Evolutionary conservation across 2,888 invertebrate genomes (phyloP).

Genomic region (Abrostola tripartita): DNA sequence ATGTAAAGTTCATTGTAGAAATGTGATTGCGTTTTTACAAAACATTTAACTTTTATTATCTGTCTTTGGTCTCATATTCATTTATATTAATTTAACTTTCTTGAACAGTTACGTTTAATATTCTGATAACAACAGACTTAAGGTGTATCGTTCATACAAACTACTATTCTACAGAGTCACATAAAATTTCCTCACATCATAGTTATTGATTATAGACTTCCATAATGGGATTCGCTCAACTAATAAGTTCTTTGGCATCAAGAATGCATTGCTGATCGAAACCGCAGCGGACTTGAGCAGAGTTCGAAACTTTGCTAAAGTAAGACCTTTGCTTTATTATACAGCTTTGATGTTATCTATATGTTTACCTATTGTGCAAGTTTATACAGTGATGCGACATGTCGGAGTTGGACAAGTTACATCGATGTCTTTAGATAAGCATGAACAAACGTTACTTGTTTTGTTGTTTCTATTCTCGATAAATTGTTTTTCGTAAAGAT

Average conservation of each 20-base stretch:
- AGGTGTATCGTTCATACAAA: background rate
- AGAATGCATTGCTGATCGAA: slow-evolving; percentile 54
- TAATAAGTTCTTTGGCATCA: slow-evolving; percentile 34
- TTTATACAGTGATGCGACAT: slow-evolving; percentile 18
- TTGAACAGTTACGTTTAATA: background rate
- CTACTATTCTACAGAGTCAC: background rate
- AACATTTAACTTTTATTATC: no score
- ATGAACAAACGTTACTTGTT: slow-evolving; percentile 25
- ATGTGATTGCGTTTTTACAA: background rate
- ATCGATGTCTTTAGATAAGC: slow-evolving; percentile 11
- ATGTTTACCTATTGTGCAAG: slow-evolving; percentile 31
- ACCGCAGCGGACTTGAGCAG: slow-evolving; percentile 44
- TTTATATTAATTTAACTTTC: background rate
- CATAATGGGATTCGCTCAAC: slow-evolving; percentile 36
- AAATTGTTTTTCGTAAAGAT: slow-evolving; percentile 23
- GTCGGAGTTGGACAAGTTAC: slow-evolving; percentile 6
- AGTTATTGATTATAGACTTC: slow-evolving; percentile 14
- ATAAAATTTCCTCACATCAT: background rate
- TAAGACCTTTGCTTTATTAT: slow-evolving; percentile 57
- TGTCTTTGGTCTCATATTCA: background rate
- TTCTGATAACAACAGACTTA: background rate
- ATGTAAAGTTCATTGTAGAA: background rate
- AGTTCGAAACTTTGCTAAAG: slow-evolving; percentile 59
- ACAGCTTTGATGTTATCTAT: slow-evolving; percentile 57
- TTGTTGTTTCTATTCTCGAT: slow-evolving; percentile 14